phyloP scores from a whole-genome alignment of 1,140 invertebrate species.

The Apis cerana region DNA sequence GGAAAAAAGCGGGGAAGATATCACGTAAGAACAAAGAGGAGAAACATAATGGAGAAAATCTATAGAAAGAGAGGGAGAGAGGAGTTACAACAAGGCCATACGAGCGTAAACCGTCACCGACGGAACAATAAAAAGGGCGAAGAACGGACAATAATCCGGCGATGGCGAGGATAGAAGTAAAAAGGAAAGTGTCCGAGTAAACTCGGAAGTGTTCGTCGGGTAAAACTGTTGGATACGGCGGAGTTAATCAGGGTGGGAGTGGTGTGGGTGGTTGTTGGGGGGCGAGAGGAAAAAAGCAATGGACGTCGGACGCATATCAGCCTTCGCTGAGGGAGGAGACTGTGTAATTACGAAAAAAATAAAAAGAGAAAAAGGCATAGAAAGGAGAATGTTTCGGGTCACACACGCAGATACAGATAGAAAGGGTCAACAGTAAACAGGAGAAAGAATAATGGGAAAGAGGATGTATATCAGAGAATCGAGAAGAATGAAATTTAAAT shows the following conservation, averaged over 20 bases:
- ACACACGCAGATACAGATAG: too few species aligned
- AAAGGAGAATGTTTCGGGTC: neutral
- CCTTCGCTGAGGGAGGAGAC: neutral
- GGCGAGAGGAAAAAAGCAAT: neutral
- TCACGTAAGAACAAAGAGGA: neutral
- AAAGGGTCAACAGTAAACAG: too few species aligned
- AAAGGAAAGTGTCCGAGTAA: conserved; percentile 17
- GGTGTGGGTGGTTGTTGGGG: neutral
- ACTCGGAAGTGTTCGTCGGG: neutral
- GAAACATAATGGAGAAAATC: neutral
- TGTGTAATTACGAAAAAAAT: conserved; percentile 8
- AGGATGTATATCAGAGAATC: too few species aligned
- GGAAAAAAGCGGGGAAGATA: neutral
- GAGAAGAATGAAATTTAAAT: too few species aligned
- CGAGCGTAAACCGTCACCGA: conserved; percentile 34
- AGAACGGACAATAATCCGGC: conserved; percentile 26
- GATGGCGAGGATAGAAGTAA: neutral
- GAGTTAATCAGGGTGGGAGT: conserved; percentile 8
- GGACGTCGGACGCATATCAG: neutral
- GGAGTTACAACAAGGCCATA: conserved; percentile 13
- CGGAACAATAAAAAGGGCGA: neutral
- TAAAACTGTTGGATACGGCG: conserved; percentile 1
- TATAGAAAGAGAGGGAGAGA: neutral
- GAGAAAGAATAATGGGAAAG: too few species aligned
- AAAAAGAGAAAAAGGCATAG: neutral